phyloP scores from a whole-genome alignment of 2,113 vertebrate genomes.

The Alectura lathami region DNA sequence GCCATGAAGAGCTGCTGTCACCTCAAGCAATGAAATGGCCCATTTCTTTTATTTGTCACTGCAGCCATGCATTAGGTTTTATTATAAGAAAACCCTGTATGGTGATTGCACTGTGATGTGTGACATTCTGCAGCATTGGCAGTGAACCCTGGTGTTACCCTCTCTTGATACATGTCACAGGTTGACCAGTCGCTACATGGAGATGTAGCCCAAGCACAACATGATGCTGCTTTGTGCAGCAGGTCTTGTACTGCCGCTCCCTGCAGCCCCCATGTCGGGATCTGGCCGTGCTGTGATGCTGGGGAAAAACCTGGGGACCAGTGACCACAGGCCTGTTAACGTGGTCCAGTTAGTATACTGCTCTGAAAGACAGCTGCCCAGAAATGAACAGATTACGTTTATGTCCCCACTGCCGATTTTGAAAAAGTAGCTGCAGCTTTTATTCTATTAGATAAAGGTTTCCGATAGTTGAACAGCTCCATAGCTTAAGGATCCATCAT shows the following conservation, averaged over 20 bases:
- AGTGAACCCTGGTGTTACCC: background rate
- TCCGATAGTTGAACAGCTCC: background rate
- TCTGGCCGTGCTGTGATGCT: background rate
- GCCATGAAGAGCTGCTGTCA: background rate
- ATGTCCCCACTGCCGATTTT: background rate
- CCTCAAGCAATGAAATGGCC: background rate
- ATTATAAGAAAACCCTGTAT: background rate
- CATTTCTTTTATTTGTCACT: background rate
- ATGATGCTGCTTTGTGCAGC: background rate
- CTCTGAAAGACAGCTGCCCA: background rate
- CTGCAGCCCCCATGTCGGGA: background rate
- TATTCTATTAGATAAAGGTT: background rate
- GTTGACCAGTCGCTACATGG: background rate
- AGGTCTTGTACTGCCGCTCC: background rate
- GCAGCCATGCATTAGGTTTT: background rate
- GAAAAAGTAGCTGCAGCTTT: background rate
- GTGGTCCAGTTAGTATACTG: background rate
- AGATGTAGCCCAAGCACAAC: background rate
- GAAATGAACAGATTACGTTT: background rate
- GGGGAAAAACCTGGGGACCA: background rate
- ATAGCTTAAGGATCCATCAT: background rate
- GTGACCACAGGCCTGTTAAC: background rate
- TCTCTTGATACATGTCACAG: rapidly evolving
- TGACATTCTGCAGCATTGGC: background rate
- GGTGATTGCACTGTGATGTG: background rate